These are phyloP conservation scores for Drosophila percnosoma DNA, from an alignment of 2,888 invertebrate genomes.

Conservation along the genomic window DNA sequence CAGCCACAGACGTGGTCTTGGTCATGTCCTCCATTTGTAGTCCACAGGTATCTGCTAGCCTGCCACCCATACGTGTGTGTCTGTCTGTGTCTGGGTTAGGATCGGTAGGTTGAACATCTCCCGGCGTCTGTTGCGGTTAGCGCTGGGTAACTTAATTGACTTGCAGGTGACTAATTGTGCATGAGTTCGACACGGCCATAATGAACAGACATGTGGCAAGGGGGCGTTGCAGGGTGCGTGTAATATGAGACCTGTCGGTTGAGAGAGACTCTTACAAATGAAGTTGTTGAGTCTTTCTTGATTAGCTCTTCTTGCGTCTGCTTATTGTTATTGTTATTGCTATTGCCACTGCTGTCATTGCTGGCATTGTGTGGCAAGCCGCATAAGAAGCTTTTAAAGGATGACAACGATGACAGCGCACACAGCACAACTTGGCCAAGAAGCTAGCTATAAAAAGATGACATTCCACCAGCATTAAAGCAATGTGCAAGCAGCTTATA, in stretches of 20 bases:
- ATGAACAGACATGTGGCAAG: neutral
- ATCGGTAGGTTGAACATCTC: conserved; percentile 20
- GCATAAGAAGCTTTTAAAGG: conserved; percentile 60
- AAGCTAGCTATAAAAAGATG: conserved; percentile 39
- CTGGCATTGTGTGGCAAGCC: conserved; percentile 51
- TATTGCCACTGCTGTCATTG: conserved; percentile 27
- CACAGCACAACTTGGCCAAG: conserved; percentile 31
- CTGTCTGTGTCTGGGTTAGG: conserved; percentile 39
- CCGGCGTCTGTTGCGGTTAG: conserved; percentile 70
- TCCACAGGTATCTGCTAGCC: conserved; percentile 2
- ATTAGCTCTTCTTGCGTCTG: conserved; percentile 42
- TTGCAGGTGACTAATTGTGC: conserved; percentile 82
- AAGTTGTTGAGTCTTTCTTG: conserved; percentile 63
- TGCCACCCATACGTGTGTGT: conserved; percentile 53
- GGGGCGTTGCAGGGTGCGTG: conserved; percentile 46
- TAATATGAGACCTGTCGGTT: conserved; percentile 70
- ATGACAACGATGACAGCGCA: conserved; percentile 62
- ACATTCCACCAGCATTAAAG: conserved; percentile 8
- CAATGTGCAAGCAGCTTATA: neutral
- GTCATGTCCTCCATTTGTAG: conserved; percentile 23
- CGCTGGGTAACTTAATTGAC: conserved; percentile 76
- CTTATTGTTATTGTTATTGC: conserved; percentile 37
- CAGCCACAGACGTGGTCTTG: conserved; percentile 14
- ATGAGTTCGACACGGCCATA: conserved; percentile 73
- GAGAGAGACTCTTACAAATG: conserved; percentile 53